Conservation (phyloP, 2,888 invertebrate species). For the Pycnomerus fuliginosus region DNA sequence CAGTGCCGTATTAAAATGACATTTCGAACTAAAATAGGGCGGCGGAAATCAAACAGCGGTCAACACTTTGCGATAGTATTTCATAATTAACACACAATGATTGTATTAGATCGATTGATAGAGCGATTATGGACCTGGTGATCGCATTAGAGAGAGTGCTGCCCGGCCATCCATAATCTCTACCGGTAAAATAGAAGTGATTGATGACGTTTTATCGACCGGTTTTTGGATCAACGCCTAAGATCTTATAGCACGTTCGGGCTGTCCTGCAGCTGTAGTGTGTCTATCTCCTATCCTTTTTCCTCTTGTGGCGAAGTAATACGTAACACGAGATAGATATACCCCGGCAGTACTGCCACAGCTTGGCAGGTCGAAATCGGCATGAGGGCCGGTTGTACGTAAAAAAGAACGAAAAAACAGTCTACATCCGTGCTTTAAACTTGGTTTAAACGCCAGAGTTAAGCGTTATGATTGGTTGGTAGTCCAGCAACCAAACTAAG, state of each 20-base stretch:
- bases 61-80: slow-evolving; percentile 50
- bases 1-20: slow-evolving; percentile 46
- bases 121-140: slow-evolving; percentile 42
- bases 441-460: no score
- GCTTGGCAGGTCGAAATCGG: no score
- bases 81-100: slow-evolving; percentile 50
- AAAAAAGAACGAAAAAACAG: no score
- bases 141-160: slow-evolving; percentile 45
- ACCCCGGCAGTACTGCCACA: no score
- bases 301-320: not conserved
- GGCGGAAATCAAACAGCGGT: slow-evolving; percentile 50
- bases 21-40: slow-evolving; percentile 46
- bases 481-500: no score
- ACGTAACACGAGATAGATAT: no score
- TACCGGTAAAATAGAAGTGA: slow-evolving; percentile 45
- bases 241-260: slow-evolving; percentile 10
- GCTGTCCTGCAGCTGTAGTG: not conserved
- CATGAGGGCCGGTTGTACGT: no score
- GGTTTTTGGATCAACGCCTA: no score
- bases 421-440: no score
- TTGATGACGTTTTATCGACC: slow-evolving; percentile 44
- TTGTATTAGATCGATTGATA: slow-evolving; percentile 51
- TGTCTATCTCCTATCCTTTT: not conserved
- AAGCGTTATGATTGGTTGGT: no score
- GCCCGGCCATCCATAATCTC: slow-evolving; percentile 43